phyloP scores from a whole-genome alignment of 2,113 vertebrate genomes.

The Nestor notabilis region DNA sequence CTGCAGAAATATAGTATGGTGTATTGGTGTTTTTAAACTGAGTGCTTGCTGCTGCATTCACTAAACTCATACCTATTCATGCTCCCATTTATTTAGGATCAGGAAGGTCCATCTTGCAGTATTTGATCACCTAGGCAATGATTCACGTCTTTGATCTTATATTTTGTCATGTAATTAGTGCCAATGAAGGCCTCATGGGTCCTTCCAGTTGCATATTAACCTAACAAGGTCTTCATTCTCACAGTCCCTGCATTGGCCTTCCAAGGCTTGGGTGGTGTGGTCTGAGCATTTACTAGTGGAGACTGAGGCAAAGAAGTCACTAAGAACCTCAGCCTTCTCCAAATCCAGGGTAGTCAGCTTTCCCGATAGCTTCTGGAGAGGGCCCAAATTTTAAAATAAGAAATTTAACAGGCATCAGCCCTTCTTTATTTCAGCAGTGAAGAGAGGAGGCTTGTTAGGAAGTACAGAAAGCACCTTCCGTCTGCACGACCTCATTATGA shows the following conservation, averaged over 20 bases:
- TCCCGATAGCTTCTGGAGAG: no score
- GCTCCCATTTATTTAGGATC: background rate
- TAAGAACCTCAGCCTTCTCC: no score
- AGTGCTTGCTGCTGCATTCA: background rate
- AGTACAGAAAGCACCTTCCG: background rate
- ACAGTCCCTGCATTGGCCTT: no score
- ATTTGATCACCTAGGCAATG: background rate
- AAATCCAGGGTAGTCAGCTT: no score
- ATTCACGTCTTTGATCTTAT: background rate
- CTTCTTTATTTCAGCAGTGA: background rate
- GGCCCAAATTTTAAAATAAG: no score
- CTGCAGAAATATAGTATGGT: background rate
- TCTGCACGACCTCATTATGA: rapidly evolving
- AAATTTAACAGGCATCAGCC: background rate
- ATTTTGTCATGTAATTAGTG: background rate
- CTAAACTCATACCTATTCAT: background rate
- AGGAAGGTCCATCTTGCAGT: background rate
- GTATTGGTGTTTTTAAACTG: background rate
- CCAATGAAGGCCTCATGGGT: background rate
- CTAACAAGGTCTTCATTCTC: no score
- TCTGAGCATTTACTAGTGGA: no score
- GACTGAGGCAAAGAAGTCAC: no score
- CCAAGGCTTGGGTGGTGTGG: no score
- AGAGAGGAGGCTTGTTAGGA: rapidly evolving
- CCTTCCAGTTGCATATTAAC: background rate